Percentiles rank a stretch among this genome's conserved stretches.
Evolutionary conservation across 2,113 vertebrate species (phyloP).

Genomic region (Alligator sinensis): DNA sequence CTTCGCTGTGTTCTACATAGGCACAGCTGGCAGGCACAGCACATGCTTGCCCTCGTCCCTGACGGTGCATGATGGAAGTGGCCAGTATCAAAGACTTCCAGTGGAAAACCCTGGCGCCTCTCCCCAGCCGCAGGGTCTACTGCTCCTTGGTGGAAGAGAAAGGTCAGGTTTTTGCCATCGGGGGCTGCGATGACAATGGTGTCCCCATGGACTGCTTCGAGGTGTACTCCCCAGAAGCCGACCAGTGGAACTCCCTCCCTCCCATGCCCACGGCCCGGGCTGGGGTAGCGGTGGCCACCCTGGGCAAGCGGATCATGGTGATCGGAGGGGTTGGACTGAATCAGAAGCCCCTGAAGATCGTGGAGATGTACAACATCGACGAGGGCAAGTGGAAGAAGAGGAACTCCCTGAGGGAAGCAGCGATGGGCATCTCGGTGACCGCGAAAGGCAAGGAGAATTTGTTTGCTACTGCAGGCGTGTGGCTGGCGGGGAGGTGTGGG

Average conservation of each 20-base stretch:
- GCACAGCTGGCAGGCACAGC: background rate
- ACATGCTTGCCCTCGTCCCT: background rate
- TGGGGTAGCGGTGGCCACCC: conserved; percentile 86
- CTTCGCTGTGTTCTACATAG: too few relatives aligned
- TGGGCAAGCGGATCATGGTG: conserved; percentile 95
- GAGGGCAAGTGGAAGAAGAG: conserved; percentile 97
- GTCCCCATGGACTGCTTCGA: conserved; percentile 88
- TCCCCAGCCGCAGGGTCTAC: conserved; percentile 92
- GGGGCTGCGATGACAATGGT: conserved; percentile 92
- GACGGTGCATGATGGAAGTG: conserved; percentile 81
- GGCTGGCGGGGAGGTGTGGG: background rate
- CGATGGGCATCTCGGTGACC: conserved; percentile 93
- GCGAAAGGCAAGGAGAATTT: conserved; percentile 87
- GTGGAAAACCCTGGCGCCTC: conserved; percentile 91
- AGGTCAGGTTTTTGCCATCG: conserved; percentile 93
- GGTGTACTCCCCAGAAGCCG: conserved; percentile 92
- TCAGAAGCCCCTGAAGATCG: conserved; percentile 91
- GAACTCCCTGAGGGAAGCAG: conserved; percentile 88
- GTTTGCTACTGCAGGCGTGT: background rate
- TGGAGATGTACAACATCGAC: conserved; percentile 94
- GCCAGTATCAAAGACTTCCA: conserved; percentile 90
- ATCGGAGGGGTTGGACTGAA: conserved; percentile 91
- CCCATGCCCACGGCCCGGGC: conserved; percentile 92
- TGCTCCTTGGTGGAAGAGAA: conserved; percentile 89
- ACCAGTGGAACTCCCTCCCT: conserved; percentile 90